Evolutionary conservation across 1,140 invertebrate genomes (phyloP), one percentile per base, ranked within the genome.

Genomic region (Chironomus tepperi): DNA sequence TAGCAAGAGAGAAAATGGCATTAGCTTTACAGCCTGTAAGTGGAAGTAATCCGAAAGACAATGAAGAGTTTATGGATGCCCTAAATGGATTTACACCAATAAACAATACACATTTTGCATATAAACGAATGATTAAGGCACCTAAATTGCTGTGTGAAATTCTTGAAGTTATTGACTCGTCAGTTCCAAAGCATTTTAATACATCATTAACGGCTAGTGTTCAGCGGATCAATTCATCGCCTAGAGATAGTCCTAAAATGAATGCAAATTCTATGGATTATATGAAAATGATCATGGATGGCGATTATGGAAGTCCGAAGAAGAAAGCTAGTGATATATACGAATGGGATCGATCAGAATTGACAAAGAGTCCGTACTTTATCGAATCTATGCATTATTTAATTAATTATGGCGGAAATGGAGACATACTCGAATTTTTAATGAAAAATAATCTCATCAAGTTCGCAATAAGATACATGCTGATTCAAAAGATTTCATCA

Each of bases 321-420:
- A 34, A 34, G 24, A 34, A 34, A 5, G n/a, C n/a, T n/a, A n/a
- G 5, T 34, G 24, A 34, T 5, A 34, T 5, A 34, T 34, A 34
- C 5, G 24, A 34, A 34, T 34, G 24, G 24, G 24, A 34, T 34
- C 65, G 18, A 19, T 1, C 1, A 1, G 65, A 19, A 10, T 70
- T 70, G 12, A 16, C 65, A 18, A 70, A 87, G 70, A 83, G 85
- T 0, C 84, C 88, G 74, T 88, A 88, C 75, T 91, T 91, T 77
- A 86, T 88, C 73, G 90, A 92, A 79, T 91, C 89, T 77, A 78
- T 91, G 0, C 90, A 89, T 79, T 93, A 93, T 82, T 81, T 93
- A 6, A 83, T 84, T 0, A 88, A 86, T 73, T 93, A 92, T 79
- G 91, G 90, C 5, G 90, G 87, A 19, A 86, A 87, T 76, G 83